These are phyloP conservation scores for Subanguina moxae DNA, from an alignment of 1,140 invertebrate species.

Conservation along the genomic window DNA sequence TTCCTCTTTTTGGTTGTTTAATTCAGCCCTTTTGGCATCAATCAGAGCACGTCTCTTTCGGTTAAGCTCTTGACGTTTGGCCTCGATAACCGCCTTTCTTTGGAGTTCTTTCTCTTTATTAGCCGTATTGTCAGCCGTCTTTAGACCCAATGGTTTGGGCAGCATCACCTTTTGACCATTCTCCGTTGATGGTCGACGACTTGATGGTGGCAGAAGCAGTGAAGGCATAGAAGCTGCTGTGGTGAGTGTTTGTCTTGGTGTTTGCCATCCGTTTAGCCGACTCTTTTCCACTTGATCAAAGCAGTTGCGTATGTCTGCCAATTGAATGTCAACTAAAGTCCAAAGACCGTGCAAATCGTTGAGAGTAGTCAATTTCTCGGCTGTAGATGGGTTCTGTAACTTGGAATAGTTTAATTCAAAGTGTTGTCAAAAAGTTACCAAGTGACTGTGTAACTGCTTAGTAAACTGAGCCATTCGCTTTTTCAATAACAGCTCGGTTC, in stretches of 20 bases:
- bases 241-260: not conserved
- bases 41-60: not conserved
- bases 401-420: not conserved
- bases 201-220: not conserved
- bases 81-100: slow-evolving; percentile 1
- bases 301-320: slow-evolving; percentile 25
- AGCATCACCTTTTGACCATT: not conserved
- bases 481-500: slow-evolving; percentile 23
- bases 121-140: not conserved
- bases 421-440: slow-evolving; percentile 9
- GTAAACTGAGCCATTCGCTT: slow-evolving; percentile 26
- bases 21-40: slow-evolving; percentile 7
- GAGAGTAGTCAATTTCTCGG: slow-evolving; percentile 22
- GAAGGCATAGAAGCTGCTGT: slow-evolving; percentile 1
- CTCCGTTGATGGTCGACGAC: not conserved
- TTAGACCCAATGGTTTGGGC: not conserved
- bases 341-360: slow-evolving; percentile 31
- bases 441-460: slow-evolving; percentile 21
- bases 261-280: slow-evolving; percentile 16
- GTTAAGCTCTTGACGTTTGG: not conserved
- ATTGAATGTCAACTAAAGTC: slow-evolving; percentile 26
- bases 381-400: slow-evolving; percentile 23
- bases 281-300: slow-evolving; percentile 27
- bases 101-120: not conserved
- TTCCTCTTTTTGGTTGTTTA: not conserved